Percentiles rank a stretch among this genome's conserved stretches.
phyloP scores from a whole-genome alignment of 2,113 vertebrate genomes.

The Spilogale gracilis region DNA sequence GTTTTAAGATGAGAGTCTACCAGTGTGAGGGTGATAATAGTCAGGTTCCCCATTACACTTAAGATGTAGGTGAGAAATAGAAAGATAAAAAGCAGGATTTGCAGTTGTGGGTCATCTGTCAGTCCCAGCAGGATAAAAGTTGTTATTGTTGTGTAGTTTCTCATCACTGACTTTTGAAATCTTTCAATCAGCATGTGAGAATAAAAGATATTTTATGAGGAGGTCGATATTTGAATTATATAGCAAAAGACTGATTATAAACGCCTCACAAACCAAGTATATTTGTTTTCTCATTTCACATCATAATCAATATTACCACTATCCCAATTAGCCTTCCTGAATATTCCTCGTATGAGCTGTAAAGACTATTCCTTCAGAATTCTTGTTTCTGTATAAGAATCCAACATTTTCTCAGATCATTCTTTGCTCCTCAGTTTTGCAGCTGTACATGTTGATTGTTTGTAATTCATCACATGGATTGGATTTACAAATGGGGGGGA shows the following conservation, averaged over 20 bases:
- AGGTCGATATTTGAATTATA: background rate
- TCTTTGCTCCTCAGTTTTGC: background rate
- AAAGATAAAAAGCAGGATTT: constrained; percentile 63
- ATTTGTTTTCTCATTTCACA: background rate
- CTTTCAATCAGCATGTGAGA: background rate
- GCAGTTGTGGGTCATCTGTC: constrained; percentile 45
- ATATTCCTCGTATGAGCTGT: background rate
- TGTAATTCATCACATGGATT: background rate
- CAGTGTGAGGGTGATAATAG: constrained; percentile 57
- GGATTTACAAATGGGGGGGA: background rate
- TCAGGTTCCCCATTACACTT: constrained; percentile 62
- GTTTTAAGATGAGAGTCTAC: constrained; percentile 51
- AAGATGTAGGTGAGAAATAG: constrained; percentile 57
- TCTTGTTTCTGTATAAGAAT: background rate
- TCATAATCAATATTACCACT: background rate
- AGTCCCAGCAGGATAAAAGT: constrained; percentile 69
- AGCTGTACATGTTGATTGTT: background rate
- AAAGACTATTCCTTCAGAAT: background rate
- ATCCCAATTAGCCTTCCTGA: background rate
- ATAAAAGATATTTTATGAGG: background rate
- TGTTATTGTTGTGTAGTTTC: constrained; percentile 58
- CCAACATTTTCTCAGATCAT: background rate
- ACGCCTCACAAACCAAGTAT: background rate
- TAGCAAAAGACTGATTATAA: background rate
- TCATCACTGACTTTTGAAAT: constrained; percentile 40